Evolutionary conservation across 2,113 vertebrate species (phyloP).

Genomic region (Boleophthalmus pectinirostris): DNA sequence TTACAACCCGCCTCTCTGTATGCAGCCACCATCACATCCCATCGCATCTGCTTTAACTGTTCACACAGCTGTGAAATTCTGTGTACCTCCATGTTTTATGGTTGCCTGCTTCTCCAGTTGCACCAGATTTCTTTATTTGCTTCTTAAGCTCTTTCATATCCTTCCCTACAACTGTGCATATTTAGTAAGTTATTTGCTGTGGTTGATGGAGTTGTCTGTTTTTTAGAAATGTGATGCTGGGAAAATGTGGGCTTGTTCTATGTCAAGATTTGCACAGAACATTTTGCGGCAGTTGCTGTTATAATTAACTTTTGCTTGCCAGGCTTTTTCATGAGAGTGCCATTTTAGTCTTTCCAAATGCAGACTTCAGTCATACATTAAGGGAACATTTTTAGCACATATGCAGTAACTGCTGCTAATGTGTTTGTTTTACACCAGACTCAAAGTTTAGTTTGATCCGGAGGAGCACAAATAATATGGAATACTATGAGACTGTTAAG

Average conservation of each 20-base stretch:
- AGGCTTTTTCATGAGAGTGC: conserved; percentile 17
- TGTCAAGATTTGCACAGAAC: conserved; percentile 41
- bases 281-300: conserved; percentile 23
- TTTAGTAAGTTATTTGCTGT: conserved; percentile 62
- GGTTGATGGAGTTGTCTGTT: conserved; percentile 42
- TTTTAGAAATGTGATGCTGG: conserved; percentile 31
- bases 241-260: conserved; percentile 29
- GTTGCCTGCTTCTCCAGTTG: conserved; percentile 61
- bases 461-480: conserved; percentile 27
- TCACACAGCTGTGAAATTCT: conserved; percentile 75
- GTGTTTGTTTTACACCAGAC: conserved; percentile 6
- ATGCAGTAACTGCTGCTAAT: not conserved
- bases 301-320: conserved; percentile 27
- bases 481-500: conserved; percentile 22
- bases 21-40: conserved; percentile 73
- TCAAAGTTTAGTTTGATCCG: conserved; percentile 3
- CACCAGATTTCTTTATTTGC: conserved; percentile 68
- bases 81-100: conserved; percentile 72
- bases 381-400: conserved; percentile 14
- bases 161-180: conserved; percentile 58
- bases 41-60: conserved; percentile 76
- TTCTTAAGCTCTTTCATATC: conserved; percentile 56
- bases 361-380: conserved; percentile 24
- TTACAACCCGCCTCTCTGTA: conserved; percentile 76
- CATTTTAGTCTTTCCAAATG: conserved; percentile 17